phyloP scores from a whole-genome alignment of 92 coral and sea anemone species.

The Chrysogorgia sp. region DNA sequence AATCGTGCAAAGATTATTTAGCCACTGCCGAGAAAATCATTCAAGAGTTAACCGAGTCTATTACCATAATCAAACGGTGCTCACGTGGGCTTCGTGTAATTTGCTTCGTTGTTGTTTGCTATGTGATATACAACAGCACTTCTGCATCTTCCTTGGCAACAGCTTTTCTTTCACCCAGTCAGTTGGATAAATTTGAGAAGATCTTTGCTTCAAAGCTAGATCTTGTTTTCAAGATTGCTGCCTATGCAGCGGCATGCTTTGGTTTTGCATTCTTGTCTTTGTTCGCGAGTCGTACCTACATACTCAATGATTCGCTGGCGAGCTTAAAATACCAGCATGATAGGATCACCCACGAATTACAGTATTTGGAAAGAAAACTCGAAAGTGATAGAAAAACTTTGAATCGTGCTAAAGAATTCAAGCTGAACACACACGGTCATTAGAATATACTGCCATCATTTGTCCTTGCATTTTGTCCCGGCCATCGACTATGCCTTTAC shows the following conservation, averaged over 20 bases:
- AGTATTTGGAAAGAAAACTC: neutral
- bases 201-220: neutral
- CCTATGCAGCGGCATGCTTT: neutral
- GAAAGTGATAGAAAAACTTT: too few relatives aligned
- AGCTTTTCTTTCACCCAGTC: neutral
- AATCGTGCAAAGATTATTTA: slow-evolving; percentile 9
- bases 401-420: too few relatives aligned
- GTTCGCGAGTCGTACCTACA: neutral
- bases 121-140: neutral
- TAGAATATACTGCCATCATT: too few relatives aligned
- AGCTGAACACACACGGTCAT: too few relatives aligned
- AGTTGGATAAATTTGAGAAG: neutral
- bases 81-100: slow-evolving; percentile 10
- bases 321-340: neutral
- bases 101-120: neutral
- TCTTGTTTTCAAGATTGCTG: neutral
- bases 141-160: neutral
- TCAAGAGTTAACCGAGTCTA: neutral
- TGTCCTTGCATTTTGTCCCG: too few relatives aligned
- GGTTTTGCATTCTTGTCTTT: neutral
- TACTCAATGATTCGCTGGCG: neutral
- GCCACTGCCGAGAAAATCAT: slow-evolving; percentile 4
- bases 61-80: slow-evolving; percentile 20
- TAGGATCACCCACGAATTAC: neutral
- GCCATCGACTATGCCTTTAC: too few relatives aligned